These are phyloP conservation scores for Galbula dea DNA, from an alignment of 2,113 vertebrate species.

Conservation along the genomic window DNA sequence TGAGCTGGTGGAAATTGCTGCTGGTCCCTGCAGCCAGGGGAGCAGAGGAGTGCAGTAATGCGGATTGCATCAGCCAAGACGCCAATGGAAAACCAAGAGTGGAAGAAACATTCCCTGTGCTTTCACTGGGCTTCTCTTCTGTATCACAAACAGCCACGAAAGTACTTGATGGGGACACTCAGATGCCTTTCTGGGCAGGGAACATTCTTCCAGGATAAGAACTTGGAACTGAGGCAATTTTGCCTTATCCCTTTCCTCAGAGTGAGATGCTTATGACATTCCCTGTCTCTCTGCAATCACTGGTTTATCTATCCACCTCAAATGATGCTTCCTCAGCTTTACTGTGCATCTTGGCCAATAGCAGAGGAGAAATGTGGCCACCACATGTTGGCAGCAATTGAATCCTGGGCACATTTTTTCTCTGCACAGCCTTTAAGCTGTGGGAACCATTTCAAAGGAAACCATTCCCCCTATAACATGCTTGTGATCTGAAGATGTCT, in stretches of 20 bases:
- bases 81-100: not conserved
- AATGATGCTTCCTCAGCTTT: constrained; percentile 40
- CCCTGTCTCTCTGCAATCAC: constrained; percentile 5
- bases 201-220: not conserved
- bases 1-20: not conserved
- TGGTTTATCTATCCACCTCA: constrained; percentile 42
- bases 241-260: not conserved
- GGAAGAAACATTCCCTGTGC: not conserved
- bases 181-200: not conserved
- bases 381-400: constrained; percentile 82
- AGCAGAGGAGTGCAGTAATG: not conserved
- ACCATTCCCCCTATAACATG: constrained; percentile 79
- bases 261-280: not conserved
- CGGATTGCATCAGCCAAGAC: not conserved
- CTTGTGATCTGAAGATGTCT: constrained; percentile 81
- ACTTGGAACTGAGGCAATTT: not conserved
- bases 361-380: constrained; percentile 78
- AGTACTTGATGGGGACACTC: not conserved
- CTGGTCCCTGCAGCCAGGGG: not conserved
- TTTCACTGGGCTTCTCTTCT: not conserved
- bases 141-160: not conserved
- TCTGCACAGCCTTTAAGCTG: constrained; percentile 74
- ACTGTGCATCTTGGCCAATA: constrained; percentile 20
- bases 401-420: constrained; percentile 77
- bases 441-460: constrained; percentile 85